A percentile compares a stretch with the other conserved stretches of the same genome.
Conservation (phyloP, 2,888 invertebrate species). For the Trilocha varians region DNA sequence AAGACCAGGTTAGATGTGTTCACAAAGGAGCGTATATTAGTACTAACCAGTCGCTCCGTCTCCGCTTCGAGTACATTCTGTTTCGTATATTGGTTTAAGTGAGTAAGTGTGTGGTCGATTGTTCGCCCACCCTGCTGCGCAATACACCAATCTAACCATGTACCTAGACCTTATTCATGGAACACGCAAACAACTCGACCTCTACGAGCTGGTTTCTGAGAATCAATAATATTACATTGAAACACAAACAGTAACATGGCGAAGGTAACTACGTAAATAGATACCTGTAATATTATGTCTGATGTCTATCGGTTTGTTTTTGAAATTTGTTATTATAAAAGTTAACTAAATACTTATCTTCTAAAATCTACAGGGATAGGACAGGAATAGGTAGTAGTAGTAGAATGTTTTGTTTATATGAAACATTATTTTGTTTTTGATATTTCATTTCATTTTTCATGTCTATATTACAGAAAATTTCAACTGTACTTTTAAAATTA, state of each 20-base stretch:
- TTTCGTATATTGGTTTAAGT: conserved; percentile 7
- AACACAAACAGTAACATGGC: conserved; percentile 15
- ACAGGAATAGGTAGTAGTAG: no score
- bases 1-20: neutral
- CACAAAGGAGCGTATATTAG: neutral
- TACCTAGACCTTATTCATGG: conserved; percentile 21
- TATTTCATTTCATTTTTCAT: no score
- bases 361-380: no score
- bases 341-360: no score
- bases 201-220: conserved; percentile 12
- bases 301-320: no score
- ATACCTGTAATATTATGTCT: no score
- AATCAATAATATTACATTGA: conserved; percentile 31
- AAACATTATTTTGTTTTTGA: no score
- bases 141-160: conserved; percentile 22
- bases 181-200: conserved; percentile 25
- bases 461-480: no score
- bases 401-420: no score
- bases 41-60: neutral
- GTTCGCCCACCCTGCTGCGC: conserved; percentile 44
- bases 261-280: no score
- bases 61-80: neutral
- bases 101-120: conserved; percentile 33
- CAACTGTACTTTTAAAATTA: no score
- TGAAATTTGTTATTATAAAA: no score